These are phyloP conservation scores for Sinonovacula constricta DNA, from an alignment of 1,140 invertebrate genomes.

Conservation along the genomic window DNA sequence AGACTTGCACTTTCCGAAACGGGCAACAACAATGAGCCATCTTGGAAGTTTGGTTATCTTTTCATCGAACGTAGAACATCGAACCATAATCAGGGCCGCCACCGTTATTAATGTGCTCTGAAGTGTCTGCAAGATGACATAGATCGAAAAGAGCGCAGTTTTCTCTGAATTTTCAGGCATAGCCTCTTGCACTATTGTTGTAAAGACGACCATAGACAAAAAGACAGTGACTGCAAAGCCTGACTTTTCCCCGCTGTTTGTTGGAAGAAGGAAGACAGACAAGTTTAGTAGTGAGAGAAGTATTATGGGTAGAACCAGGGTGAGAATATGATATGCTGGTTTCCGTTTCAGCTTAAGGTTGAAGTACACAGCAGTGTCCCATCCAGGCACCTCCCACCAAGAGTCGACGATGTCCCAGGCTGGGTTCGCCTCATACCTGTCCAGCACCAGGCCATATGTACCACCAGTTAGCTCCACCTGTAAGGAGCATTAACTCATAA, in stretches of 20 bases:
- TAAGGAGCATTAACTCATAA: no score
- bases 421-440: background rate
- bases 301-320: slow-evolving; percentile 1
- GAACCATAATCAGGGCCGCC: background rate
- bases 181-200: background rate
- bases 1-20: no score
- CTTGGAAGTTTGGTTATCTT: no score
- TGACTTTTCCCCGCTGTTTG: slow-evolving; percentile 8
- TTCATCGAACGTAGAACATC: no score
- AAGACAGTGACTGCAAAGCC: slow-evolving; percentile 5
- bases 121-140: background rate
- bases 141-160: background rate
- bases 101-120: slow-evolving; percentile 8
- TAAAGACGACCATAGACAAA: slow-evolving; percentile 7
- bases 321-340: background rate
- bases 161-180: slow-evolving; percentile 1
- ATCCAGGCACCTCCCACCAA: background rate
- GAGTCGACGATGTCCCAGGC: background rate
- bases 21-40: no score
- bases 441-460: background rate
- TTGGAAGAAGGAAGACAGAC: slow-evolving; percentile 5
- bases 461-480: background rate
- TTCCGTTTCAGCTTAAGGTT: slow-evolving; percentile 2
- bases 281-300: slow-evolving; percentile 5
- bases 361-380: background rate